A percentile compares a stretch with the other conserved stretches of the same genome.
These are phyloP conservation scores for Pristionchus arcanus DNA, from an alignment of 2,888 invertebrate species.

Conservation along the genomic window DNA sequence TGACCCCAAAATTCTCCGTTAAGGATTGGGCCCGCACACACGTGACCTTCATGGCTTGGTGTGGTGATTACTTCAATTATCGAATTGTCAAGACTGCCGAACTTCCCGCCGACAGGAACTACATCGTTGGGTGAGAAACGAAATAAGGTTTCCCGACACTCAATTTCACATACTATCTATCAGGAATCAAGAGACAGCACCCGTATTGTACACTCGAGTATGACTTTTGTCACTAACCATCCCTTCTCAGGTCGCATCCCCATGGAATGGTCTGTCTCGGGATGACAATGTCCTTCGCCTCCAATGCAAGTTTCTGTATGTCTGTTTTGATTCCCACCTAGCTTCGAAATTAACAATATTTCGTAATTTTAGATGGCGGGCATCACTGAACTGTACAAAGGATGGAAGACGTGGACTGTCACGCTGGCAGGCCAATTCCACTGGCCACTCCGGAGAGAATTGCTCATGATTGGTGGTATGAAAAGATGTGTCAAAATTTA, in stretches of 20 bases:
- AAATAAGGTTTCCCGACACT: background rate
- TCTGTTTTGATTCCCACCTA: background rate
- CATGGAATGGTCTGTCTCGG: constrained; percentile 24
- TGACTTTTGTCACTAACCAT: too few relatives aligned
- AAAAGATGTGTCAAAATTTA: background rate
- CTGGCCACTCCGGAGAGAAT: constrained; percentile 2
- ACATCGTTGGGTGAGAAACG: constrained; percentile 12
- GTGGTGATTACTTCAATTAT: constrained; percentile 29
- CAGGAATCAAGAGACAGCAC: background rate
- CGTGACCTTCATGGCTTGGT: background rate
- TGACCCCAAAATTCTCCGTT: background rate
- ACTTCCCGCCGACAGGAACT: background rate
- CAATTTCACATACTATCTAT: background rate
- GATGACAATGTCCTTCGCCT: background rate
- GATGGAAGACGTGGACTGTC: background rate
- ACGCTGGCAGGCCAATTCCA: background rate
- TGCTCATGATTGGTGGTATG: background rate
- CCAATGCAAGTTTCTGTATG: background rate
- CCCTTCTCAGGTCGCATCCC: background rate
- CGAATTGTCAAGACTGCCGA: constrained; percentile 18
- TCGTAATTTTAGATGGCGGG: background rate
- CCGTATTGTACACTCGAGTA: background rate
- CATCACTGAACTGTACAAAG: background rate
- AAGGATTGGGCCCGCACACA: background rate
- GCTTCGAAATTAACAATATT: background rate